Base-by-base conservation (phyloP, 2,888 invertebrate genomes). In the Drosophila barbarae region DNA sequence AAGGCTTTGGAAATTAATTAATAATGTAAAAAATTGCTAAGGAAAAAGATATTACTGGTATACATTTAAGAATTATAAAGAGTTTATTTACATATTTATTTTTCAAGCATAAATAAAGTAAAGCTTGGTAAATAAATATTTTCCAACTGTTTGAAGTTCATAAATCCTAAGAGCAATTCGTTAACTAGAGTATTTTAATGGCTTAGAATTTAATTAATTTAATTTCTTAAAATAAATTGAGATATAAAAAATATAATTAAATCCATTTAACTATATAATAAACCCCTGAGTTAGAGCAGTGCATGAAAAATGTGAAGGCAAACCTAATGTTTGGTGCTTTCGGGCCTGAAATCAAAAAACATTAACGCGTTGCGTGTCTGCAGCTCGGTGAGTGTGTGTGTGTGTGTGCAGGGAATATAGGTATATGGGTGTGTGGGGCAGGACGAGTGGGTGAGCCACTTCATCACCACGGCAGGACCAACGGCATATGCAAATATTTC, bases 351-450 rank as follows among this genome's bases (percentile, higher is more conserved):
- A 81, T 85, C 81, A 85, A 80, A 83, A 83, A 69, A 83, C 83
- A 82, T 84, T 82, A 82, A 75, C 77, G 83, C 85, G 57, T 84
- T 79, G 79, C 84, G 84, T 80, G 84, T 61, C 67, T 50, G 56
- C 30, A 53, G 34, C 68, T 28, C 30, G 41, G 35, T 30, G 44
- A 18, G 58, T 68, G 67, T 51, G 64, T 70, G 72, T 69, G 69
- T 70, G 72, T 68, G 66, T 56, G 13, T 26, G 23, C 8, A n/a
- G 12, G 41, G 21, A 49, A 34, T 42, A 34, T 44, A 21, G n/a
- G 21, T 51, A 34, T 42, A 34, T 44, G 26, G n/a, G 42, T 15
- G 26, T 39, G 8, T 15, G 53, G 36, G 55, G 46, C 52, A 34
- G 42, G 36, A 68, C 42, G 54, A 66, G 54, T 68, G 55, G 66